Conservation (phyloP, 2,888 invertebrate genomes). For the Oithona nana region DNA sequence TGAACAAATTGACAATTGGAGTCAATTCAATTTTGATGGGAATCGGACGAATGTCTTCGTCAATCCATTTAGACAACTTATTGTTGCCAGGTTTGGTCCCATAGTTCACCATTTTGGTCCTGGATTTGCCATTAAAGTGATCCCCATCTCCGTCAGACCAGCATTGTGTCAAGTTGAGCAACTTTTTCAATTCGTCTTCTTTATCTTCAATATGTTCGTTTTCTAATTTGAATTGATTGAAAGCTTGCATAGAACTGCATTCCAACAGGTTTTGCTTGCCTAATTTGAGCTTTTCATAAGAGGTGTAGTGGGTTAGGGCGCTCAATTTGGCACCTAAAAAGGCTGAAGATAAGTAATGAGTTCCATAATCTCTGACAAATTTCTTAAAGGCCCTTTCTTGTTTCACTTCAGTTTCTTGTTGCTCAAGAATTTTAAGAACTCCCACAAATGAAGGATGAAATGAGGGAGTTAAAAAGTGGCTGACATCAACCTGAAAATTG, state of each 20-base stretch:
- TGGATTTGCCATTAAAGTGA: not conserved
- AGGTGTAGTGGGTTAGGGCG: not conserved
- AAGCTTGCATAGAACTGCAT: not conserved
- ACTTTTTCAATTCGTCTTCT: not conserved
- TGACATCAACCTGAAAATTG: conserved; percentile 4
- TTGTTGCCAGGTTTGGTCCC: not conserved
- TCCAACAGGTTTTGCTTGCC: not conserved
- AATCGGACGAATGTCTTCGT: not conserved
- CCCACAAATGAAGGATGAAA: conserved; percentile 11
- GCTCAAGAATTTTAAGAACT: conserved; percentile 3
- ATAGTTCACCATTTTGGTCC: not conserved
- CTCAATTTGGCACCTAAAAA: conserved; percentile 2
- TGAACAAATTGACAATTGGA: conserved; percentile 12
- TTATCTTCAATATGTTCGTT: not conserved
- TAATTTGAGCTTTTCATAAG: conserved; percentile 3
- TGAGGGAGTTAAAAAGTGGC: conserved; percentile 8
- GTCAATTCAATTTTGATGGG: conserved; percentile 13
- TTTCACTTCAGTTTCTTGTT: not conserved
- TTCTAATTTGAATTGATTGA: not conserved
- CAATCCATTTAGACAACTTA: not conserved
- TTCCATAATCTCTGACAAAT: conserved; percentile 12
- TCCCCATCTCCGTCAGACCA: not conserved
- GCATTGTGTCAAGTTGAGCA: not conserved
- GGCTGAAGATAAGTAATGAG: not conserved
- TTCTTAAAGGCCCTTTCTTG: conserved; percentile 9